phyloP scores from a whole-genome alignment of 1,140 invertebrate genomes.

The Bombus balteatus region DNA sequence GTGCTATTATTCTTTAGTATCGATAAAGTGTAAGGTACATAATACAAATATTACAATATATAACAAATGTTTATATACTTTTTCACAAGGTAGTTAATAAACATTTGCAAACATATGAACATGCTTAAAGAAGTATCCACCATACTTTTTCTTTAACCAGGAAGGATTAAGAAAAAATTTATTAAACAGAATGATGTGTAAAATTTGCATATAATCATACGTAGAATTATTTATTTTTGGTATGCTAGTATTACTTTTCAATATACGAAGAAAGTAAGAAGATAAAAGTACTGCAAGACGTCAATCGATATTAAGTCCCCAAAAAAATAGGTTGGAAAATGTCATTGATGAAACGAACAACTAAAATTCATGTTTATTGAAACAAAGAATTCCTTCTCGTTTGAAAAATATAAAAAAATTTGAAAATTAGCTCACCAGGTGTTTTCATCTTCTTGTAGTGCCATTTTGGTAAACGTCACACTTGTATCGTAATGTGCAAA shows the following conservation, averaged over 20 bases:
- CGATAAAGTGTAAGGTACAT: not conserved
- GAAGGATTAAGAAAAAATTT: not conserved
- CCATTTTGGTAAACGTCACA: slow-evolving; percentile 79
- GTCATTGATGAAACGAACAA: not conserved
- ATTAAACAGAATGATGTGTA: not conserved
- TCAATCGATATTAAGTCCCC: not conserved
- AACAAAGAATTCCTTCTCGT: not conserved
- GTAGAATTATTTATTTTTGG: slow-evolving; percentile 27
- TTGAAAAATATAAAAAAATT: not conserved
- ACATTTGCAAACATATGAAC: slow-evolving; percentile 8
- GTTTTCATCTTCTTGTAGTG: slow-evolving; percentile 84
- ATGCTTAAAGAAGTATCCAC: not conserved
- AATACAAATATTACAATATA: not conserved
- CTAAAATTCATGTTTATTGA: not conserved
- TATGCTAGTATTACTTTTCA: slow-evolving; percentile 1
- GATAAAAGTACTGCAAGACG: not conserved
- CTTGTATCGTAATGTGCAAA: slow-evolving; percentile 15
- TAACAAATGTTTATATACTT: not conserved
- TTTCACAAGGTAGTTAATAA: slow-evolving; percentile 5
- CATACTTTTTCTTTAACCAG: not conserved
- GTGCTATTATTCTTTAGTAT: not conserved
- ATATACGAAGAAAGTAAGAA: not conserved
- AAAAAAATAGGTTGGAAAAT: not conserved
- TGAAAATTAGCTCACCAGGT: slow-evolving; percentile 83
- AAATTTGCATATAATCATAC: not conserved